Percentiles rank a stretch among this genome's conserved stretches.
Conservation (phyloP, 2,113 vertebrate species). For the Lagopus muta region DNA sequence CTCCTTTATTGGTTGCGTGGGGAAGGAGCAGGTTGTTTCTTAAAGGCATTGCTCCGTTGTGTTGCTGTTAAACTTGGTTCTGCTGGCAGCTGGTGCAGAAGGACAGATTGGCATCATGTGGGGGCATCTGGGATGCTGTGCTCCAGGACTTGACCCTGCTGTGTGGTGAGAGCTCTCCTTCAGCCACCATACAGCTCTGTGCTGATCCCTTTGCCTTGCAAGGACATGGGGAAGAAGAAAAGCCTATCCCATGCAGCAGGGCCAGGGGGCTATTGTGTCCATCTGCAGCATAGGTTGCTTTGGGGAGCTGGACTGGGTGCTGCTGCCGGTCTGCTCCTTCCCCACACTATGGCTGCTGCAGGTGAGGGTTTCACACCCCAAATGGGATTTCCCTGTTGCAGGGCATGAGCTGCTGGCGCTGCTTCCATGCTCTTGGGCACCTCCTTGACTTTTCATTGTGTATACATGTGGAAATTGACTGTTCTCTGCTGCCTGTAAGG, state of each 20-base stretch:
- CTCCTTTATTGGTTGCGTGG: not conserved
- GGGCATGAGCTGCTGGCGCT: not conserved
- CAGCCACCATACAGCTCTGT: not conserved
- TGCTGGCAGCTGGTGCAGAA: not conserved
- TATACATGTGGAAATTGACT: not conserved
- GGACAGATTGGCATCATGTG: not conserved
- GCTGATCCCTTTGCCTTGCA: not conserved
- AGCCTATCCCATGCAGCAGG: not conserved
- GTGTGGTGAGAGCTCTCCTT: not conserved
- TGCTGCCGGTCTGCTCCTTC: not conserved
- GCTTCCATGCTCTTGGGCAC: not conserved
- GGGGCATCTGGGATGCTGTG: not conserved
- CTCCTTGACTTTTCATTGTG: not conserved
- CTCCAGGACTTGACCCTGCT: not conserved
- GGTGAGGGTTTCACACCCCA: not conserved
- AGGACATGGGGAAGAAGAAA: not conserved
- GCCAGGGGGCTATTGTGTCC: not conserved
- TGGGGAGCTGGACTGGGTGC: not conserved
- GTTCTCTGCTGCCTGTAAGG: not conserved
- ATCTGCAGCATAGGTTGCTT: not conserved
- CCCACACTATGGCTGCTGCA: not conserved
- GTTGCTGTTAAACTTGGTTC: not conserved
- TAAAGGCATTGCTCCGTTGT: fast-evolving
- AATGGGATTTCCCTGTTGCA: not conserved
- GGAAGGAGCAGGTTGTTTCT: not conserved